These are phyloP conservation scores for Lophotis ruficrista DNA, from an alignment of 2,113 vertebrate genomes.

Conservation along the genomic window DNA sequence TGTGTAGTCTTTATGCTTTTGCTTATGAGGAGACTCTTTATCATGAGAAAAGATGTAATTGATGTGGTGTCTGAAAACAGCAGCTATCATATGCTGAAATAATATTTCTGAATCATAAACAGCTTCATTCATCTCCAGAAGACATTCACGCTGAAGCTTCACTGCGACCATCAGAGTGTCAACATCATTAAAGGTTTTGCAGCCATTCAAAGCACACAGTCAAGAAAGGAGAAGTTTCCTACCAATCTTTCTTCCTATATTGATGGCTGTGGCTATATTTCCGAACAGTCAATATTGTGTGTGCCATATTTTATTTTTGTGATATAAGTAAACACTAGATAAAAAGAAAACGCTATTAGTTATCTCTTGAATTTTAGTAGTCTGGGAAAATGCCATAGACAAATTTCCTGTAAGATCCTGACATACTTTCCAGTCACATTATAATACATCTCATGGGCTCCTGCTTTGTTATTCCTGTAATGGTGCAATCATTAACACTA, in stretches of 20 bases:
- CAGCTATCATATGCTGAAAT: background rate
- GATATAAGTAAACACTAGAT: background rate
- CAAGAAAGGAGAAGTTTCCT: background rate
- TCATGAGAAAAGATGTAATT: background rate
- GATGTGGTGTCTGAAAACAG: background rate
- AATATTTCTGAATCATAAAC: constrained; percentile 17
- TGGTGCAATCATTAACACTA: background rate
- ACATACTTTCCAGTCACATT: background rate
- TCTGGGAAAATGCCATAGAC: background rate
- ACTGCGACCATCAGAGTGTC: background rate
- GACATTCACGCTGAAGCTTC: background rate
- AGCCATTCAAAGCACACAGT: background rate
- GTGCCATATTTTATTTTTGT: background rate
- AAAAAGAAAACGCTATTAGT: background rate
- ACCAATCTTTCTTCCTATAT: background rate
- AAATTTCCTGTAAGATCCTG: background rate
- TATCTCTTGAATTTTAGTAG: background rate
- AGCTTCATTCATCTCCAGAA: constrained; percentile 13
- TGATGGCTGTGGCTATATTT: background rate
- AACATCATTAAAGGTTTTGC: background rate
- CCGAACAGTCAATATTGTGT: background rate
- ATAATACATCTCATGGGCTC: background rate
- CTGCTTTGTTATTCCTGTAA: background rate
- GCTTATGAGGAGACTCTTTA: background rate
- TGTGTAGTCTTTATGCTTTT: background rate